These are phyloP conservation scores for Xanthorhoe spadicearia DNA, from an alignment of 2,888 invertebrate genomes.

Conservation along the genomic window DNA sequence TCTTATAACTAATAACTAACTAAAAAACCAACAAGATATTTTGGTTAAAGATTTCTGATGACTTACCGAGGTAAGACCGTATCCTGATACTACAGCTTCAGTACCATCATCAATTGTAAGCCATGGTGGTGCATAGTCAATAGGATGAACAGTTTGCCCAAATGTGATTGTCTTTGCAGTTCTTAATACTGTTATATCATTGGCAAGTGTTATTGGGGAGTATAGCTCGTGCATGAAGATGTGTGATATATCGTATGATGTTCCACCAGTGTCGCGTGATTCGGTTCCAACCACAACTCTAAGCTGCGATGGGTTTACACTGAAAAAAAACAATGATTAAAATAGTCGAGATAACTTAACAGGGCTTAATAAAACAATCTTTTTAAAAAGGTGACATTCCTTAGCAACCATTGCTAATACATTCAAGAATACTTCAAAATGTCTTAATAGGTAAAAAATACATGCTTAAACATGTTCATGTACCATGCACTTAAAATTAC, in stretches of 20 bases:
- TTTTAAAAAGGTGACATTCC: no score
- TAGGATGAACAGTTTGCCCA: slow-evolving; percentile 52
- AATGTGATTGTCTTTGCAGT: slow-evolving; percentile 59
- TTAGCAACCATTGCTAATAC: no score
- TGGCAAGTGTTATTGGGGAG: slow-evolving; percentile 56
- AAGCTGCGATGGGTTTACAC: slow-evolving; percentile 55
- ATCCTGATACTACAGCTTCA: slow-evolving; percentile 74
- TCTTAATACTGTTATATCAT: slow-evolving; percentile 71
- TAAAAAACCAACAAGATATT: no score
- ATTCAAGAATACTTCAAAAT: no score
- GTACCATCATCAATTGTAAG: slow-evolving; percentile 59
- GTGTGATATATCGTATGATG: slow-evolving; percentile 56
- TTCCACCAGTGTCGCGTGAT: slow-evolving; percentile 64
- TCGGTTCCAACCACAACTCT: slow-evolving; percentile 67
- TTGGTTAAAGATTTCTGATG: not conserved
- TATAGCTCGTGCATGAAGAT: slow-evolving; percentile 64
- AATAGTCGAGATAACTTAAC: no score
- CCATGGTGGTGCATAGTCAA: slow-evolving; percentile 56
- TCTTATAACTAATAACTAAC: no score
- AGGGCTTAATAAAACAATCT: no score
- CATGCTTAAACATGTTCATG: no score
- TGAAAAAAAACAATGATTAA: slow-evolving; percentile 46
- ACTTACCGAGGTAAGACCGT: slow-evolving; percentile 66
- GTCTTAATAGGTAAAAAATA: no score
- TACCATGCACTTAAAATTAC: no score